Percentiles rank a stretch among this genome's conserved stretches.
These are phyloP conservation scores for Seladonia tumulorum DNA, from an alignment of 2,888 invertebrate species.

Conservation along the genomic window DNA sequence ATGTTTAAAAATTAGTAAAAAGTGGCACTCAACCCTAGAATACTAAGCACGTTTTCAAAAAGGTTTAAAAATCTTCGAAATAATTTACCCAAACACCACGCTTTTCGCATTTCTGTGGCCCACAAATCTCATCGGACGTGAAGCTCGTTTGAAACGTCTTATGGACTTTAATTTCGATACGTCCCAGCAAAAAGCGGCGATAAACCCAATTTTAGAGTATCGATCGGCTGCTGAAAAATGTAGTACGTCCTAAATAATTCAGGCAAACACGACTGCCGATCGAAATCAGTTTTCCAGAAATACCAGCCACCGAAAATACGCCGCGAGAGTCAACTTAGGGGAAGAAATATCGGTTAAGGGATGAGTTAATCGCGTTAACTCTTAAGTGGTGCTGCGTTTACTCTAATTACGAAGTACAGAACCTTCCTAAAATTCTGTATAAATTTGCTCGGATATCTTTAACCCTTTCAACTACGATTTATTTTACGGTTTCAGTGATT, in stretches of 20 bases:
- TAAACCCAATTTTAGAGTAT: background rate
- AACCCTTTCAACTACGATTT: too few species aligned
- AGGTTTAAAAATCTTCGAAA: too few species aligned
- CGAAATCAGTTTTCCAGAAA: background rate
- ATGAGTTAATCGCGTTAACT: constrained; percentile 42
- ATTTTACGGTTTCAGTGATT: too few species aligned
- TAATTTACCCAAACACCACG: background rate
- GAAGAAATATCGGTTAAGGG: constrained; percentile 32
- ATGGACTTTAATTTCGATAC: background rate
- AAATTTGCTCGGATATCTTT: background rate
- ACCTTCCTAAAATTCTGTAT: background rate
- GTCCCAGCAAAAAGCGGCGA: background rate
- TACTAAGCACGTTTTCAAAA: too few species aligned
- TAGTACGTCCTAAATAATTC: background rate
- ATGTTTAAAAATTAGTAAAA: too few species aligned
- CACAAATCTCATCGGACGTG: background rate
- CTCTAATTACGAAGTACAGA: background rate
- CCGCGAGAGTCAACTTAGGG: background rate
- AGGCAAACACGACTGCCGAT: background rate
- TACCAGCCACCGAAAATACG: background rate
- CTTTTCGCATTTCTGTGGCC: background rate
- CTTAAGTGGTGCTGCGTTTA: background rate
- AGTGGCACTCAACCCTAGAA: too few species aligned
- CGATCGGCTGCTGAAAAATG: background rate
- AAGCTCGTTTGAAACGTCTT: background rate